Conservation (phyloP, 2,797 vertebrate species). For the Lindbergichthys nudifrons region DNA sequence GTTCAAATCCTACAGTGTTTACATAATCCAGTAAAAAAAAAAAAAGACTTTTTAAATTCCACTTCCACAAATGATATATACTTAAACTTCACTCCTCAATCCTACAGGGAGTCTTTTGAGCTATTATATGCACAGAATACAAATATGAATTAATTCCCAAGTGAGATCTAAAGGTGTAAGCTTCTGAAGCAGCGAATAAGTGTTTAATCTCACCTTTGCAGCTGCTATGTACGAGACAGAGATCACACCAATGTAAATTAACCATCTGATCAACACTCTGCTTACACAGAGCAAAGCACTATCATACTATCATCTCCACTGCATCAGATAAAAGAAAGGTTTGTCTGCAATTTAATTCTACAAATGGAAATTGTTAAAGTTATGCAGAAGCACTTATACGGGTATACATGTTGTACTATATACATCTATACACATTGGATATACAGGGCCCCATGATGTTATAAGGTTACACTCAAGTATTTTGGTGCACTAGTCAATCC, state of each 20-base stretch:
- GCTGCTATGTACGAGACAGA: neutral
- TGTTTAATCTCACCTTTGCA: slow-evolving; percentile 20
- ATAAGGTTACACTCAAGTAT: no score
- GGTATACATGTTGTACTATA: slow-evolving; percentile 35
- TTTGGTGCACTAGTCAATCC: no score
- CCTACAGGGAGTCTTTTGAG: neutral
- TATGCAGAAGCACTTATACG: slow-evolving; percentile 29
- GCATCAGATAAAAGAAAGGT: neutral
- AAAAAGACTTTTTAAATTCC: neutral
- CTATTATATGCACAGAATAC: neutral
- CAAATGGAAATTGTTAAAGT: slow-evolving; percentile 14
- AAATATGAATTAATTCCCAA: slow-evolving; percentile 14
- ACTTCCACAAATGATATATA: slow-evolving; percentile 7
- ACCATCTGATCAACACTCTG: slow-evolving; percentile 1
- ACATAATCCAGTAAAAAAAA: slow-evolving; percentile 23
- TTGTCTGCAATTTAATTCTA: neutral
- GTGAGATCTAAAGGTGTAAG: slow-evolving; percentile 15
- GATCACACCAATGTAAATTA: slow-evolving; percentile 17
- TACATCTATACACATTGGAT: no score
- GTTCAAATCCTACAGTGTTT: neutral
- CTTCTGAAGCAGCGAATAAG: slow-evolving; percentile 14
- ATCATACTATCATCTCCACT: neutral
- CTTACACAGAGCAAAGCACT: neutral
- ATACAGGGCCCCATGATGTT: no score
- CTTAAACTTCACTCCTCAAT: slow-evolving; percentile 10